Evolutionary conservation across 2,888 invertebrate genomes (phyloP).

Genomic region (Noctua janthina): DNA sequence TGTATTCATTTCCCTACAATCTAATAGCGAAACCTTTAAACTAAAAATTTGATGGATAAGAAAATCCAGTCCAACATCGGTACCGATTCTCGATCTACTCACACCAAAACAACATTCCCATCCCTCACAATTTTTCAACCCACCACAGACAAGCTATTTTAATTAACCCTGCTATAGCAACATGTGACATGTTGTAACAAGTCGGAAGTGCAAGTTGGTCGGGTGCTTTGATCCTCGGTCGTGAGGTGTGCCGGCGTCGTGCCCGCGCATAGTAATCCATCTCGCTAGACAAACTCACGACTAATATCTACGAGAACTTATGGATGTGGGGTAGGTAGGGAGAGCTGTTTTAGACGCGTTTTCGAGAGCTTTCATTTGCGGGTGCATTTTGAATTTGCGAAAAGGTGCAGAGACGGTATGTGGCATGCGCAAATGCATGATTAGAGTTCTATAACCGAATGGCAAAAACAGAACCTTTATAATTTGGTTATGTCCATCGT

Average conservation of each 20-base stretch:
- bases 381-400: slow-evolving; percentile 5
- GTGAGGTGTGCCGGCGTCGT: slow-evolving; percentile 79
- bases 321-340: slow-evolving; percentile 23
- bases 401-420: neutral
- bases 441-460: neutral
- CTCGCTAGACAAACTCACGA: slow-evolving; percentile 73
- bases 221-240: slow-evolving; percentile 73
- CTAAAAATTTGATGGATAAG: neutral
- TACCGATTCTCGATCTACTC: slow-evolving; percentile 19
- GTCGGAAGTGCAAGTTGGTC: slow-evolving; percentile 74
- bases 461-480: neutral
- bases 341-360: slow-evolving; percentile 20
- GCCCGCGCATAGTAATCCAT: slow-evolving; percentile 82
- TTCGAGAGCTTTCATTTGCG: slow-evolving; percentile 33
- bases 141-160: slow-evolving; percentile 55
- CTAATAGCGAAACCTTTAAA: neutral
- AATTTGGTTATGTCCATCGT: neutral
- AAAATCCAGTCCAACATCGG: neutral
- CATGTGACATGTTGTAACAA: slow-evolving; percentile 68
- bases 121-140: slow-evolving; percentile 44
- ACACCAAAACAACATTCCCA: slow-evolving; percentile 8
- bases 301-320: slow-evolving; percentile 65
- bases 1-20: neutral
- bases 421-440: neutral
- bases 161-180: slow-evolving; percentile 65